These are phyloP conservation scores for Sogatella furcifera DNA, from an alignment of 1,140 invertebrate species.

Conservation along the genomic window DNA sequence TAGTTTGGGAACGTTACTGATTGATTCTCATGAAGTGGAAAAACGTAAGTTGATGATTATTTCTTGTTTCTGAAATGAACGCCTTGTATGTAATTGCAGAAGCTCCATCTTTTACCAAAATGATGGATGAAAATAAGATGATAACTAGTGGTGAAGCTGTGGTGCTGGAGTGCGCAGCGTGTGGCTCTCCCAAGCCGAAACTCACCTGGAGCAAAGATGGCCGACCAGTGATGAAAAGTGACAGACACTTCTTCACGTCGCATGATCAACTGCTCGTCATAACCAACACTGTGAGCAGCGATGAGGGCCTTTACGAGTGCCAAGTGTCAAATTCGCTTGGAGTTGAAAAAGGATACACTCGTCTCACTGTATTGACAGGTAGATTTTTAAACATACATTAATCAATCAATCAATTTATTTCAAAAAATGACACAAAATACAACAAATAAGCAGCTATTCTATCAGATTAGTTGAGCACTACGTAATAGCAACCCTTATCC, in stretches of 20 bases:
- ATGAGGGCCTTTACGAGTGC: slow-evolving; percentile 82
- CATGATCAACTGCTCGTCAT: slow-evolving; percentile 82
- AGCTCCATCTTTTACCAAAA: slow-evolving; percentile 71
- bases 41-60: too few species aligned
- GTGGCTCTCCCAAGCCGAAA: slow-evolving; percentile 73
- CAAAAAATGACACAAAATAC: too few species aligned
- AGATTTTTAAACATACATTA: slow-evolving; percentile 16
- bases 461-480: too few species aligned
- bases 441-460: too few species aligned
- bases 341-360: slow-evolving; percentile 42
- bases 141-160: slow-evolving; percentile 63
- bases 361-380: slow-evolving; percentile 44
- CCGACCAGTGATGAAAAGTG: slow-evolving; percentile 49
- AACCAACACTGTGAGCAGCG: slow-evolving; percentile 57
- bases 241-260: slow-evolving; percentile 65
- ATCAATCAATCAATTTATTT: too few species aligned
- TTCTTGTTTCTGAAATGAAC: too few species aligned
- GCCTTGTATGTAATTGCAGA: slow-evolving; percentile 38
- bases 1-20: too few species aligned
- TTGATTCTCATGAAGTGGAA: too few species aligned
- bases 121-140: slow-evolving; percentile 69
- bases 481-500: too few species aligned
- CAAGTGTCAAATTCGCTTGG: slow-evolving; percentile 77
- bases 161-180: slow-evolving; percentile 78
- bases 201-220: slow-evolving; percentile 86